Base-by-base conservation (phyloP, 64 coral and sea anemone genomes). In the Catalaphyllia jardinei region DNA sequence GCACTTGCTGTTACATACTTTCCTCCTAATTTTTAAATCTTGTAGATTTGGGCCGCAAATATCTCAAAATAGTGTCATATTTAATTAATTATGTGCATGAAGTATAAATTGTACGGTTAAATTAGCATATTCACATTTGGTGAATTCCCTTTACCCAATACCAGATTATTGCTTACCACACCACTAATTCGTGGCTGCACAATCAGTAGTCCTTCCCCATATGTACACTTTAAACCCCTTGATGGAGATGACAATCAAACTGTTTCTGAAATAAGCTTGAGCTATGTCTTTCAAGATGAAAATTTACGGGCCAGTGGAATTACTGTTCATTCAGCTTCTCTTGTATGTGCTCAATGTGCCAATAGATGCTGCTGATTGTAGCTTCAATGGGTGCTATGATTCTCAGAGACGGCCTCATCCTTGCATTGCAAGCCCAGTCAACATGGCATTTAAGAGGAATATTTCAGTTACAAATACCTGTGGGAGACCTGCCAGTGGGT, bases 381-480 rank as follows among this genome's bases (percentile, higher is more conserved):
- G 31, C 0, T 96, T 89, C 69, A 71, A 89, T 60, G 51, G 73
- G 5, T 98, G 96, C 60, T 78, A 90, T 69, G 93, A 98, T 78
- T 74, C 50, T 8, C 77, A 75, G 28, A 78, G 76, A n/a, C 89
- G 86, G 20, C 82, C 96, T 10, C 60, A 62, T 31, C 89, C 96
- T 7, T 98, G 96, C 54, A 81, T 98, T 0, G 79, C 96, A 80
- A 72, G 69, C 8, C 29, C 92, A n/a, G 61, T 82, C 38, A 81
- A 73, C 15, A 86, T 94, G 9, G 88, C 96, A n/a, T 72, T n/a
- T 49, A 73, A 65, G n/a, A 76, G 93, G 33, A 89, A 94, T 82
- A 80, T 92, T 24, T 78, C 87, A 54, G 80, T 79, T 13, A 89
- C 89, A 80, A 98, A 94, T 69, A 98, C 92, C 67, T 98, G 96